Base-by-base conservation (phyloP, 2,888 invertebrate species). In the Melinaea marsaeus region DNA sequence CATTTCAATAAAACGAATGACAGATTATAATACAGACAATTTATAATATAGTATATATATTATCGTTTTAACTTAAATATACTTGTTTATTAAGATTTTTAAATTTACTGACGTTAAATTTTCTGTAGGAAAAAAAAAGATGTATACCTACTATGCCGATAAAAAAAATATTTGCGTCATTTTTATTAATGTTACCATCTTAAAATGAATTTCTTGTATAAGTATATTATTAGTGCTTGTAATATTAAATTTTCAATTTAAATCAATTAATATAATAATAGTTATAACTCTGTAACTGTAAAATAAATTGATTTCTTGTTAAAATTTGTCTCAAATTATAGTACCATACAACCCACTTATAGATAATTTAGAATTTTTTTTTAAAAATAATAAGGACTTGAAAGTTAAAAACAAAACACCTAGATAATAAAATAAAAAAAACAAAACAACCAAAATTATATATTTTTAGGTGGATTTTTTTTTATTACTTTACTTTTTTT, bases 1-100 rank as follows among this genome's bases (percentile, higher is more conserved):
- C 65, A 60, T 61, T 63, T 68, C 61, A 61, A 65, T 68, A 61
- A 64, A 61, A 59, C 59, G 64, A 61, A 60, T 59, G 63, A 65
- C 63, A 61, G 65, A 67, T 67, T 65, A 65, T 65, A 59, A 42
- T 42, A 42, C 42, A 42, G 11, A 42, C 42, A 42, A 42, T 9
- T 42, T 7, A 37, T 37, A 37, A 42, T 42, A 42, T 42, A 42
- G 3, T 42, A 42, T 22, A 42, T 37, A 7, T 37, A 37, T 37
- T 37, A 7, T 37, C 7, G 2, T 6, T n/a, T 37, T 37, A 37
- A 37, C 37, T 1, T 37, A 2, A 6, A 37, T 37, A 37, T 37
- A 37, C 37, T 37, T 7, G 7, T 37, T 6, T 22, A 22, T 22
- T 22, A 22, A 22, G 22, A 22, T 22, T 22, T 22, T 22, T 22